Conservation (phyloP, 2,888 invertebrate genomes). For the Idaea aversata region DNA sequence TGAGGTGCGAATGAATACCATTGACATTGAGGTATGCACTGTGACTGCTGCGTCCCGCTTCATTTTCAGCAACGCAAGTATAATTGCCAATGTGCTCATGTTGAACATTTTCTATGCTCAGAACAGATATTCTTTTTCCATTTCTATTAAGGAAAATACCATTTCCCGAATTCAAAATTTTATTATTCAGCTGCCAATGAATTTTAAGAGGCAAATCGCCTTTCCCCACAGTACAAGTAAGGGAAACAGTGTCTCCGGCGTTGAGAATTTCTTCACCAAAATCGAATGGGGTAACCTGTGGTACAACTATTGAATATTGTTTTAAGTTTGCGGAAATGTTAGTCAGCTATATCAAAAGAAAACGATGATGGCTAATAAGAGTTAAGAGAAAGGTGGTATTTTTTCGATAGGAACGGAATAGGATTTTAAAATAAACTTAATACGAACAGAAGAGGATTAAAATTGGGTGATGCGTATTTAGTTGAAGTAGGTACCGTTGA, state of each 20-base stretch:
- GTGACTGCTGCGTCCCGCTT: conserved; percentile 82
- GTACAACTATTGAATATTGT: conserved; percentile 80
- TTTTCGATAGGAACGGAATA: conserved; percentile 8
- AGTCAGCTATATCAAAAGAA: neutral
- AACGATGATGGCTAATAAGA: neutral
- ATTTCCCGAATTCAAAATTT: conserved; percentile 70
- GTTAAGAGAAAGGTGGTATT: neutral
- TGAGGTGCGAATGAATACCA: conserved; percentile 76
- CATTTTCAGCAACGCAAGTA: conserved; percentile 83
- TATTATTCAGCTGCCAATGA: conserved; percentile 85
- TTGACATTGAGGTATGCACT: conserved; percentile 85
- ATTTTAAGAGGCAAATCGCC: conserved; percentile 86
- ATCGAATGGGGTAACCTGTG: conserved; percentile 89
- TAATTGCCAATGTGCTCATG: conserved; percentile 82
- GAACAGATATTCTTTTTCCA: conserved; percentile 83
- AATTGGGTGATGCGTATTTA: neutral
- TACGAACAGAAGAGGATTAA: neutral
- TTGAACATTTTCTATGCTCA: conserved; percentile 83
- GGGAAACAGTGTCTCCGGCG: conserved; percentile 86
- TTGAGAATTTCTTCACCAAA: conserved; percentile 87
- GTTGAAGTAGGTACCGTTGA: conserved; percentile 82
- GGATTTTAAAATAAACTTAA: conserved; percentile 6
- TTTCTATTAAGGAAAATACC: conserved; percentile 82
- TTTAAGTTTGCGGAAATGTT: conserved; percentile 11
- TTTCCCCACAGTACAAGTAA: conserved; percentile 85